phyloP scores from a whole-genome alignment of 2,888 invertebrate genomes.

The Chrysotoxum bicinctum region DNA sequence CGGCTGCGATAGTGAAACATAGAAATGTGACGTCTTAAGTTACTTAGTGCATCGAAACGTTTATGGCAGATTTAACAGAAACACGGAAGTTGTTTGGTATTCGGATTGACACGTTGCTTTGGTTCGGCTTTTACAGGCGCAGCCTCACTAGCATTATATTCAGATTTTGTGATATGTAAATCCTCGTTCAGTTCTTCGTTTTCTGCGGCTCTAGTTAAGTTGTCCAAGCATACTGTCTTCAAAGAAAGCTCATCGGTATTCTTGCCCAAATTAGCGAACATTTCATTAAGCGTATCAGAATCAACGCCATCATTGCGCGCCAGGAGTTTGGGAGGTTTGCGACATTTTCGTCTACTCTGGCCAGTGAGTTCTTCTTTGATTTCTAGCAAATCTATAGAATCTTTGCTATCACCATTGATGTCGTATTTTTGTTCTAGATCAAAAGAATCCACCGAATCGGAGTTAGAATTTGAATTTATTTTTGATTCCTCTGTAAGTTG shows the following conservation, averaged over 20 bases:
- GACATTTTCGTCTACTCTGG: constrained; percentile 60
- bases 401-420: constrained; percentile 65
- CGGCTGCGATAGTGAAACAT: constrained; percentile 82
- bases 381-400: constrained; percentile 73
- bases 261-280: constrained; percentile 79
- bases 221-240: constrained; percentile 79
- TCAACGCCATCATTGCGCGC: constrained; percentile 69
- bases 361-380: constrained; percentile 68
- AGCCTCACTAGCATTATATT: constrained; percentile 19
- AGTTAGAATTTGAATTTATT: constrained; percentile 57
- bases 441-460: constrained; percentile 61
- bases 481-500: constrained; percentile 57
- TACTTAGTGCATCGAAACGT: constrained; percentile 80
- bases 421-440: constrained; percentile 68
- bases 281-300: constrained; percentile 76
- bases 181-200: constrained; percentile 37
- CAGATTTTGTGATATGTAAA: constrained; percentile 47
- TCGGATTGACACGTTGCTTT: constrained; percentile 51
- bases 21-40: constrained; percentile 81
- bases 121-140: constrained; percentile 21
- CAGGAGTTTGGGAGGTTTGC: constrained; percentile 66
- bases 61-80: constrained; percentile 81
- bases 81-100: constrained; percentile 77
- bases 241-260: constrained; percentile 76
- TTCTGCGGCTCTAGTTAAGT: constrained; percentile 76